Conservation (phyloP, 1,140 invertebrate genomes). For the Eumeta japonica region DNA sequence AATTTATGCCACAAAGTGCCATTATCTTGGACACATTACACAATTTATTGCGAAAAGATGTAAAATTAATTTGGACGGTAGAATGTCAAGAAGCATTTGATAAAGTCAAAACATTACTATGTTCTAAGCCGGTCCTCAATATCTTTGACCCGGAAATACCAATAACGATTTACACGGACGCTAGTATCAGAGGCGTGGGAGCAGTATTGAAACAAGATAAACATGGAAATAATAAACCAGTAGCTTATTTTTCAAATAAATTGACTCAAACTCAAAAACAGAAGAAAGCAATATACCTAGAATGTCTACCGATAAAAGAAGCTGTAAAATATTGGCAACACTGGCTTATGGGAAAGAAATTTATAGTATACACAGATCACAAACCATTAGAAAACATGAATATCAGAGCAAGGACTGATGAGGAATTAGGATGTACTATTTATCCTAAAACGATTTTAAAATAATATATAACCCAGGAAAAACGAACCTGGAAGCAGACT, state of each 20-base stretch:
- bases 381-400: no score
- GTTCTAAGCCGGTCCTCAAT: slow-evolving; percentile 24
- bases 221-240: slow-evolving; percentile 16
- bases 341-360: slow-evolving; percentile 2
- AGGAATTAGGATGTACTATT: no score
- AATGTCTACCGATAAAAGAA: slow-evolving; percentile 1
- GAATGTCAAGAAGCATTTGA: slow-evolving; percentile 28
- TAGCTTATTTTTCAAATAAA: no score
- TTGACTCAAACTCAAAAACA: slow-evolving; percentile 21
- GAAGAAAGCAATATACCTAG: slow-evolving; percentile 4
- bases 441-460: no score
- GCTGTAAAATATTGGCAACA: no score
- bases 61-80: slow-evolving; percentile 23
- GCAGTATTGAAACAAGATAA: slow-evolving; percentile 27
- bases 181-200: slow-evolving; percentile 18
- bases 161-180: slow-evolving; percentile 27
- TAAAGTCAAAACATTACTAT: slow-evolving; percentile 25
- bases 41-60: no score
- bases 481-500: no score
- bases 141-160: slow-evolving; percentile 25
- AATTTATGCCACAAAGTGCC: slow-evolving; percentile 25
- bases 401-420: no score
- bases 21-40: slow-evolving; percentile 23
- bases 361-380: no score
- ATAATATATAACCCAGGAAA: no score